Base-by-base conservation (phyloP, 2,113 vertebrate species). In the Atherinomorus stipes region DNA sequence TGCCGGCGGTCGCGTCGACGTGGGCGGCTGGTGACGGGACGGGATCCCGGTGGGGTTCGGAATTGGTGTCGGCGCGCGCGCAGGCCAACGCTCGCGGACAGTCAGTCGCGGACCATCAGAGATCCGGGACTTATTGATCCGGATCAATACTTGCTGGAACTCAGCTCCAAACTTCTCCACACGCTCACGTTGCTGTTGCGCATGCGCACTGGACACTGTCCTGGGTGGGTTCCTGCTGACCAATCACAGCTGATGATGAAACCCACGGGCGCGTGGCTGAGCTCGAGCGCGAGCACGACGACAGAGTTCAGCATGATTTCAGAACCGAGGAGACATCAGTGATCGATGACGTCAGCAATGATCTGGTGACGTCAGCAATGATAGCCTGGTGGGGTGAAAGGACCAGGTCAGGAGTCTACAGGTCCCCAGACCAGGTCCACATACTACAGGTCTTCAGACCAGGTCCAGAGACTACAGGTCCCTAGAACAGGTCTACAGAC, bases 181-280 rank as follows among this genome's bases (percentile, higher is more conserved):
- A 66, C 26, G 37, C 44, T 10, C 40, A 13, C 22, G 7, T 26
- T 3, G 1, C 19, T 11, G 11, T 22, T 51, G 77, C 79, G 75
- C 90, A 78, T 80, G 86, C 81, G 71, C 7, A 31, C 5, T 2
- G 1, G 12, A 16, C 38, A 11, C 51, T 19, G 21, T 15, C 1
- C 4, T 54, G 77, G 81, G 74, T 22, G 83, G 53, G 7, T 60
- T 64, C 58, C n/a, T 58, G 6, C 66, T 18, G 31, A 38, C 88
- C 85, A 88, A 91, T 87, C 82, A 72, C n/a, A 73, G 51, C 23
- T 31, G 11, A 18, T 31, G 42, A 59, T 22, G 42, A 60, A 28
- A 59, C 22, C 8, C 28, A 18, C 19, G 47, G 47, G 60, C 10
- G 52, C 64, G 78, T 13, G 65, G 50, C 0, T 54, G 19, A 13